These are phyloP conservation scores for Phyllostomus hastatus DNA, from an alignment of 2,113 vertebrate species.

Conservation along the genomic window DNA sequence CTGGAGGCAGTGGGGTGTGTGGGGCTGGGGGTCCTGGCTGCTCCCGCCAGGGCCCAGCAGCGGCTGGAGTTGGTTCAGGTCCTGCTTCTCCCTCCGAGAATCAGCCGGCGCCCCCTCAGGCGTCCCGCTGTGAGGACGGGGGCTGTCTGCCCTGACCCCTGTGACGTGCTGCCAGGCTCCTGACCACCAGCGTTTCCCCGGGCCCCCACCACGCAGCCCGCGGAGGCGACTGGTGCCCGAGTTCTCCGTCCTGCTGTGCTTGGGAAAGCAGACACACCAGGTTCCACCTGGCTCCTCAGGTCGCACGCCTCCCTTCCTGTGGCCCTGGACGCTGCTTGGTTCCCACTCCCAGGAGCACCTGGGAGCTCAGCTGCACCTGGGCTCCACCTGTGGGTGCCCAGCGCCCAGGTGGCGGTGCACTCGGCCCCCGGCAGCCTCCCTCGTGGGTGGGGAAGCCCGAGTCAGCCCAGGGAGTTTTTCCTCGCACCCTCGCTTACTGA, in stretches of 20 bases:
- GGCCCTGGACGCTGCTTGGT: not conserved
- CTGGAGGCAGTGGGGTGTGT: not conserved
- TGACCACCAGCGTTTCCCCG: not conserved
- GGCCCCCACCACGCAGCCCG: not conserved
- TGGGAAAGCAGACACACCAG: not conserved
- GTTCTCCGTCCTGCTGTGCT: too few species aligned
- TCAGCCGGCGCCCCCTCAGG: not conserved
- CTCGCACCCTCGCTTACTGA: too few species aligned
- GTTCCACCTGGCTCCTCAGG: rapidly evolving
- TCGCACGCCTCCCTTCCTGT: rapidly evolving
- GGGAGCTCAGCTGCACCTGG: too few species aligned
- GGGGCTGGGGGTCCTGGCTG: not conserved
- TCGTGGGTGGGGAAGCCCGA: not conserved
- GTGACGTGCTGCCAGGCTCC: not conserved
- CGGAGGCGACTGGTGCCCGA: not conserved
- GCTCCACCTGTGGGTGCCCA: not conserved
- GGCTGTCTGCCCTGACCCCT: not conserved
- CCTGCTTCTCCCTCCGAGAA: not conserved
- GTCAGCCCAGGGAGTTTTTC: not conserved
- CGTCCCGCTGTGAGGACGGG: not conserved
- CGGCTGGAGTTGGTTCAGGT: not conserved
- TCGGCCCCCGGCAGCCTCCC: rapidly evolving
- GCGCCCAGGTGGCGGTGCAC: rapidly evolving
- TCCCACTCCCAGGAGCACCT: not conserved
- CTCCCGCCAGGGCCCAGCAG: not conserved